Evolutionary conservation across 2,888 invertebrate species (phyloP).

Genomic region (Parnassius apollo): DNA sequence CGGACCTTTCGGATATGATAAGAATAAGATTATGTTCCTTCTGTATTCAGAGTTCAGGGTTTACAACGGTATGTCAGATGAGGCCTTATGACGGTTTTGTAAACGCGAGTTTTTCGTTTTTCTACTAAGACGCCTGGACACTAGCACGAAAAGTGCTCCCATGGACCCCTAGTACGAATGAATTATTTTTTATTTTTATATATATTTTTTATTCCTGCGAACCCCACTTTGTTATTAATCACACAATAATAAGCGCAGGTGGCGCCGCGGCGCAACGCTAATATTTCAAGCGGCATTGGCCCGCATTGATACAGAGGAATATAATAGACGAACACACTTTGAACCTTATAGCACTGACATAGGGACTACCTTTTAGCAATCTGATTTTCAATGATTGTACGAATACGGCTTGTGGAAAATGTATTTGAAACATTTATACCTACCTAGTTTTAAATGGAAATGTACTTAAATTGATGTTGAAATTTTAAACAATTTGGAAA

Average conservation of each 20-base stretch:
- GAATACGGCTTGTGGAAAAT: background rate
- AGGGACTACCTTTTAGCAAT: background rate
- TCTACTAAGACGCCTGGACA: too few species aligned
- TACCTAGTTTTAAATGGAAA: background rate
- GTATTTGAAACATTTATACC: conserved; percentile 1
- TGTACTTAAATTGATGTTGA: background rate
- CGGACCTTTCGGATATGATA: too few species aligned
- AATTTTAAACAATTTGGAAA: background rate
- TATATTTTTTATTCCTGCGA: background rate
- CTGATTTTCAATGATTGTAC: background rate
- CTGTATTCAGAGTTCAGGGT: too few species aligned
- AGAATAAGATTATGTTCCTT: too few species aligned
- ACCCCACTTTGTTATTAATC: conserved; percentile 3
- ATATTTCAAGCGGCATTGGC: conserved; percentile 9
- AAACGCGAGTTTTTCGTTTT: too few species aligned
- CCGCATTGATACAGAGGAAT: background rate
- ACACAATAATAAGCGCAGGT: conserved; percentile 18
- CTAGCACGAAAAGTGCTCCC: too few species aligned
- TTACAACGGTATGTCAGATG: too few species aligned
- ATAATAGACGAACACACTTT: background rate
- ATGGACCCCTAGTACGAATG: too few species aligned
- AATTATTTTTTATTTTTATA: background rate
- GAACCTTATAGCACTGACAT: background rate
- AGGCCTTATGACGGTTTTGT: too few species aligned
- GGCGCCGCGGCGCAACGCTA: conserved; percentile 8